Base-by-base conservation (phyloP, 2,888 invertebrate species). In the Metacarcinus magister region DNA sequence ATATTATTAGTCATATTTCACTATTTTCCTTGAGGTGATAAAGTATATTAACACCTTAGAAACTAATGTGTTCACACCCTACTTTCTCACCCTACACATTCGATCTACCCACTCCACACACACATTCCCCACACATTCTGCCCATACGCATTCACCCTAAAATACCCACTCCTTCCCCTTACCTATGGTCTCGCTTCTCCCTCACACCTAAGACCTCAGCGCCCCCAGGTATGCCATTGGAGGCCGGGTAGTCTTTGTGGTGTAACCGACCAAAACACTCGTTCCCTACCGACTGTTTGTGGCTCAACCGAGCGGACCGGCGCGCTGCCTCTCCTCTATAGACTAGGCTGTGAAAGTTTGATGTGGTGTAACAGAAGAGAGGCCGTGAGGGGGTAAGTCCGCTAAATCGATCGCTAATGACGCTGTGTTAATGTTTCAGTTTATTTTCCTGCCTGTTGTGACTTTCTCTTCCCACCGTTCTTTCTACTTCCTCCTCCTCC, bases 221-320 rank as follows among this genome's bases (percentile, higher is more conserved):
- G 7, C 32, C 67, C 82, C 82, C 82, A 32, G 92, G 54, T 28
- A 54, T 54, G 92, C 54, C 48, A 44, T n/a, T 48, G 48, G 54
- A 32, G 46, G 32, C 32, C 92, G n/a, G 8, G 46, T 32, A 28
- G 32, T 44, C 48, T 28, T 92, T 92, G 92, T 92, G 46, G 92
- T 48, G 92, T 46, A 92, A 92, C 92, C 92, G 92, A 92, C 92
- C 92, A 32, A 92, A 92, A 92, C 54, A 92, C 92, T 54, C 23
- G 32, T 32, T 92, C 23, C 46, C 44, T 10, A 5, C 92, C 28
- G 48, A 48, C 48, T 32, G 48, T 92, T 92, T 92, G 48, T 32
- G 32, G 82, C 82, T 32, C 32, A 82, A 28, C 82, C 82, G 82
- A 82, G 82, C 32, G 82, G 82, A 82, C 82, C 82, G 32, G 82